A percentile compares a stretch with the other conserved stretches of the same genome.
phyloP scores from a whole-genome alignment of 2,888 invertebrate genomes.

The Phyllotreta cruciferae region DNA sequence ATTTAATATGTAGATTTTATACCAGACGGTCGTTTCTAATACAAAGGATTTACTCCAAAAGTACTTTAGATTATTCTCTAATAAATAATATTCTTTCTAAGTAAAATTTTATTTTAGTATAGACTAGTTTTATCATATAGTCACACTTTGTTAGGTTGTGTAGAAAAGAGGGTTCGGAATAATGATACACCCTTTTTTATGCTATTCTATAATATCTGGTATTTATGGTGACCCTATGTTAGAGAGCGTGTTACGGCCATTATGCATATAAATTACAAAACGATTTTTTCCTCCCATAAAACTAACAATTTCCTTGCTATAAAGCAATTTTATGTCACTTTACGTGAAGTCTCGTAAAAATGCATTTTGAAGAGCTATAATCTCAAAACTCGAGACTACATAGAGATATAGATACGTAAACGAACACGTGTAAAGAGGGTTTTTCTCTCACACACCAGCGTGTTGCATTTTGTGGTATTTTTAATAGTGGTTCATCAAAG shows the following conservation, averaged over 20 bases:
- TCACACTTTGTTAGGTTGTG: not conserved
- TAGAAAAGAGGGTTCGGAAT: not conserved
- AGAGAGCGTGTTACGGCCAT: constrained; percentile 27
- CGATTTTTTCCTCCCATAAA: constrained; percentile 52
- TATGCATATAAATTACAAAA: constrained; percentile 51
- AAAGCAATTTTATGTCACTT: constrained; percentile 53
- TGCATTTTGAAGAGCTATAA: constrained; percentile 50
- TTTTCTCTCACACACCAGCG: constrained; percentile 1
- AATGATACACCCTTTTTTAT: constrained; percentile 1
- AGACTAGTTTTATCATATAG: not conserved
- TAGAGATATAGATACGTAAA: constrained; percentile 31
- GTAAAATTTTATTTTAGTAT: not conserved
- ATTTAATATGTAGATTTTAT: too few relatives aligned
- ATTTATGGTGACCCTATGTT: constrained; percentile 21
- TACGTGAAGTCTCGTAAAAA: constrained; percentile 50
- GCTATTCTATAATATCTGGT: constrained; percentile 4
- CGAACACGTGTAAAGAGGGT: constrained; percentile 9
- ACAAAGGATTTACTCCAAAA: not conserved
- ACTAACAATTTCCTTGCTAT: constrained; percentile 53
- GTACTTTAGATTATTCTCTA: not conserved
- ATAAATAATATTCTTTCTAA: not conserved
- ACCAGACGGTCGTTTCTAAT: constrained; percentile 3
- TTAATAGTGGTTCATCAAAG: too few relatives aligned
- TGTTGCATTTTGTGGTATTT: not conserved
- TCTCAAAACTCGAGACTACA: constrained; percentile 41